Base-by-base conservation (phyloP, 2,888 invertebrate species). In the Melipona beecheii region DNA sequence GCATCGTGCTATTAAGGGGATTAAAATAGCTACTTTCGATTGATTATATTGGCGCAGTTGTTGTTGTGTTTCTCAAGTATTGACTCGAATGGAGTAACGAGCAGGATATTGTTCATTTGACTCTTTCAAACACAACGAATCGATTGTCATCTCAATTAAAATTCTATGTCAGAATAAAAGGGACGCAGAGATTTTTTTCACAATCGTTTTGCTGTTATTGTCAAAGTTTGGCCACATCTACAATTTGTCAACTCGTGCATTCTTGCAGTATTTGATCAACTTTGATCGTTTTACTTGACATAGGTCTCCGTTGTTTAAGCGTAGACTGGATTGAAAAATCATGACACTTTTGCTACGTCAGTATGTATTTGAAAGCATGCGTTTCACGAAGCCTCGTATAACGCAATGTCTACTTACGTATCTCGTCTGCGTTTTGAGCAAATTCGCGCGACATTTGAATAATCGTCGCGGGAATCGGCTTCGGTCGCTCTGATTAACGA, bases 401-500 rank as follows among this genome's bases (percentile, higher is more conserved):
- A 43, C 9, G 9, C 43, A 43, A 9, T 6, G 9, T 43, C 36
- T 43, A 43, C 43, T 43, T 43, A 43, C 2, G 9, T 43, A 43
- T 11, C 43, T 43, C 43, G 43, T 43, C 43, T 43, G 9, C 9
- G 64, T 64, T 54, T 31, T 52, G 24, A 54, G 64, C n/a, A 43
- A 56, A 11, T n/a, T 68, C 64, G 62, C 31, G 52, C 52, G 78
- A 84, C 75, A 66, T 84, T 70, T 43, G 70, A 75, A 70, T 75
- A 65, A 71, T 86, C 79, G 64, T 83, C 79, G 70, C 56, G 60
- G 69, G 24, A 62, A 76, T 73, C 62, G 60, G 62, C 31, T 21
- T 43, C 49, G 27, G 24, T 72, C 31, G 49, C 73, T 50, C 31
- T 19, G 73, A 73, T 27, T 27, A 36, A 43, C 66, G 73, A 60